Conservation (phyloP, 1,140 invertebrate species). For the Cheumatopsyche charites region DNA sequence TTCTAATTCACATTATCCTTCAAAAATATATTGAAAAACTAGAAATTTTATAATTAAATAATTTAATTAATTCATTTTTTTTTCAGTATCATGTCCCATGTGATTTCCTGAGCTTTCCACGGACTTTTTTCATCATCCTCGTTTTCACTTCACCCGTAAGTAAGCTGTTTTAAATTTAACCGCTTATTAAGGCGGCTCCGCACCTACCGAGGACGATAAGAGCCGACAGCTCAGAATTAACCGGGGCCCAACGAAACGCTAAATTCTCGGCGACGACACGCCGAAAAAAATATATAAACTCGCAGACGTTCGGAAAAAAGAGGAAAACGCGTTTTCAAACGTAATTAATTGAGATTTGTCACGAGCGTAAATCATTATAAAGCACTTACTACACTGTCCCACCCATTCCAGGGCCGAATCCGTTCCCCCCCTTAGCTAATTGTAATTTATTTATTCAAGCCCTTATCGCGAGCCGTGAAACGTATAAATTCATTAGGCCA, state of each 20-base stretch:
- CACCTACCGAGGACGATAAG: conserved; percentile 10
- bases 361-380: conserved; percentile 43
- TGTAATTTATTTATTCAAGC: conserved; percentile 11
- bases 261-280: conserved; percentile 31
- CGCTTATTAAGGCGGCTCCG: conserved; percentile 46
- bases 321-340: conserved; percentile 42
- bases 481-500: conserved; percentile 7
- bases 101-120: background rate
- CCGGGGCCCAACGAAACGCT: conserved; percentile 3
- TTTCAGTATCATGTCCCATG: background rate
- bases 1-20: no score
- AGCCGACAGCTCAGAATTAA: conserved; percentile 29
- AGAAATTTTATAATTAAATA: no score
- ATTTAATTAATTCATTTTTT: no score
- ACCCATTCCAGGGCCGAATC: no score
- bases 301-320: conserved; percentile 29
- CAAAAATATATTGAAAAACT: no score
- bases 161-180: conserved; percentile 49
- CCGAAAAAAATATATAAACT: conserved; percentile 34
- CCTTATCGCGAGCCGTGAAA: background rate
- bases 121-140: conserved; percentile 31
- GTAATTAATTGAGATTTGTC: conserved; percentile 48
- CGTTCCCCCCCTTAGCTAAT: background rate
- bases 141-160: conserved; percentile 35
- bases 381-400: conserved; percentile 19